Evolutionary conservation across 2,113 vertebrate species (phyloP).

Genomic region (Entelurus aequoreus): DNA sequence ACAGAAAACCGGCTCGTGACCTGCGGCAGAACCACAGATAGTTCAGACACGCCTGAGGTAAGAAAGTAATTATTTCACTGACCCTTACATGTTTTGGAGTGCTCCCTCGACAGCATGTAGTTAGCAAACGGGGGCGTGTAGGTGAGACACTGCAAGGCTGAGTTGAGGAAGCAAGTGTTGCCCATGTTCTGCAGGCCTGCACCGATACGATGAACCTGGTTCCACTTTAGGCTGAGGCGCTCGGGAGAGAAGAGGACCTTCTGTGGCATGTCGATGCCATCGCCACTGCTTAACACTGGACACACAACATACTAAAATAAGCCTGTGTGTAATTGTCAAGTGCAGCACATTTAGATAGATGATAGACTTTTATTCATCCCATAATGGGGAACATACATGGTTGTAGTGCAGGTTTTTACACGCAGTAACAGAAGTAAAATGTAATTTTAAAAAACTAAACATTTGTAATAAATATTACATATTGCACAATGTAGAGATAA

Average conservation of each 20-base stretch:
- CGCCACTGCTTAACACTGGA: conserved; percentile 74
- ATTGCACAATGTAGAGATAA: no score
- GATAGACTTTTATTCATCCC: no score
- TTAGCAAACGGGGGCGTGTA: conserved; percentile 93
- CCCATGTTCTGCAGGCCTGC: conserved; percentile 95
- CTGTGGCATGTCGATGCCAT: conserved; percentile 87
- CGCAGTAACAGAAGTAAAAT: no score
- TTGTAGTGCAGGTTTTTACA: no score
- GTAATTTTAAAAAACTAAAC: no score
- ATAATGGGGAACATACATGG: no score
- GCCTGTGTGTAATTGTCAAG: conserved; percentile 1
- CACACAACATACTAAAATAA: conserved; percentile 17
- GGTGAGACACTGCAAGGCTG: conserved; percentile 91
- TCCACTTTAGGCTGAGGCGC: conserved; percentile 89
- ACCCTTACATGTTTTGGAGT: conserved; percentile 87
- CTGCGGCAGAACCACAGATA: conserved; percentile 58
- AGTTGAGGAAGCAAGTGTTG: conserved; percentile 95
- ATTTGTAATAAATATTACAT: no score
- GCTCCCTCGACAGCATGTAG: conserved; percentile 92
- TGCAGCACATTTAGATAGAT: neutral
- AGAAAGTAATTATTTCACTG: neutral
- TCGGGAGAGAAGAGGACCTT: conserved; percentile 90
- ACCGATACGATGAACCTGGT: conserved; percentile 83
- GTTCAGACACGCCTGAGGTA: neutral
- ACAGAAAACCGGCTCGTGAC: conserved; percentile 88